These are phyloP conservation scores for Atlantisia rogersi DNA, from an alignment of 2,113 vertebrate species.

Conservation along the genomic window DNA sequence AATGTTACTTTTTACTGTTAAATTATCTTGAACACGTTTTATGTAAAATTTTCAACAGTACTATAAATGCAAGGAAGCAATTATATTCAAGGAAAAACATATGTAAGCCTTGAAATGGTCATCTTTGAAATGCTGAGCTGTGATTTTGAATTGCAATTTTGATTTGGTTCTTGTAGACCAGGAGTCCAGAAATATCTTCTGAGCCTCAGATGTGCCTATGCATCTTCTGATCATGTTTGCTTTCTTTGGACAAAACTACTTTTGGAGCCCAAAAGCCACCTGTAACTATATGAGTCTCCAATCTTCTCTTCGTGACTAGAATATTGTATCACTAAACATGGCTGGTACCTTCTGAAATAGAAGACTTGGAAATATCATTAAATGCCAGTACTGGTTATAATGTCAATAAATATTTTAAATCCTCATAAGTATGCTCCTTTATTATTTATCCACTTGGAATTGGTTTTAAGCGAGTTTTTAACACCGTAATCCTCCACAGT, in stretches of 20 bases:
- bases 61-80: not conserved
- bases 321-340: not conserved
- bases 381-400: not conserved
- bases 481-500: not conserved
- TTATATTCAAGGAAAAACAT: not conserved
- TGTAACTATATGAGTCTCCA: not conserved
- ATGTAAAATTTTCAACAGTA: not conserved
- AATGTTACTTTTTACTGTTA: not conserved
- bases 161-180: not conserved
- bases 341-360: not conserved
- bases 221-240: not conserved
- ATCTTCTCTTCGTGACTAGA: not conserved
- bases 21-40: not conserved
- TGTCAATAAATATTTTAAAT: conserved; percentile 30
- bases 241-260: not conserved
- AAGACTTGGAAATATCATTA: not conserved
- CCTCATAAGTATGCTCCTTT: not conserved
- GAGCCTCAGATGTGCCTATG: not conserved
- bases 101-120: not conserved
- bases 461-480: not conserved
- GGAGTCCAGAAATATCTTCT: not conserved
- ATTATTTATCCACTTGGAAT: not conserved
- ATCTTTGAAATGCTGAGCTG: not conserved
- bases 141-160: not conserved
- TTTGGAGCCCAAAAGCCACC: not conserved